Evolutionary conservation across 1,140 invertebrate species (phyloP).

Genomic region (Drosophila miranda): DNA sequence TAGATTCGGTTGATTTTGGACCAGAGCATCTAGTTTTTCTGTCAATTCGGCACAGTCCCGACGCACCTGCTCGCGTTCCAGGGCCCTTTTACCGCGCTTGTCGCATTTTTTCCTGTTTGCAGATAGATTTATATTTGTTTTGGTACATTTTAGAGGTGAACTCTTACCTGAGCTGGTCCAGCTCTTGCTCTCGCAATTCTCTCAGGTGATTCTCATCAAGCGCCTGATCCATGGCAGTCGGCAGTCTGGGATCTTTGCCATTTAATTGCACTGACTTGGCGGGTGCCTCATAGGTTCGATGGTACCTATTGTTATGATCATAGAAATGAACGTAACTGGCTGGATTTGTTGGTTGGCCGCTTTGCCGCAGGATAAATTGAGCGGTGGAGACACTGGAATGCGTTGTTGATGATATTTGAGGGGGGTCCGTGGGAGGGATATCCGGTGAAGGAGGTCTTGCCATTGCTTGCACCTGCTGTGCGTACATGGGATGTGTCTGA

Average conservation of each 20-base stretch:
- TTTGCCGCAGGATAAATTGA: conserved; percentile 13
- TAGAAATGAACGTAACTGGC: conserved; percentile 65
- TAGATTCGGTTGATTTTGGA: conserved; percentile 59
- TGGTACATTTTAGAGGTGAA: background rate
- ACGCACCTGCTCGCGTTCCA: conserved; percentile 74
- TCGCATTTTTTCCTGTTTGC: conserved; percentile 48
- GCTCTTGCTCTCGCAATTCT: conserved; percentile 50
- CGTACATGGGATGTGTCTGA: background rate
- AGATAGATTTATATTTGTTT: background rate
- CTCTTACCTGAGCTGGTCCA: conserved; percentile 49
- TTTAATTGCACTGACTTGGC: conserved; percentile 46
- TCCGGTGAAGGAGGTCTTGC: background rate
- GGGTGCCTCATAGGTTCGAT: conserved; percentile 54
- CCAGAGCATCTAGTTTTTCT: conserved; percentile 66
- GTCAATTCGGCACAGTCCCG: conserved; percentile 70
- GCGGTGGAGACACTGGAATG: conserved; percentile 26
- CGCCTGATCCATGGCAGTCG: conserved; percentile 71
- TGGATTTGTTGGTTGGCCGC: background rate
- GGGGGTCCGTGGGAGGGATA: conserved; percentile 2
- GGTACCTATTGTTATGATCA: conserved; percentile 75
- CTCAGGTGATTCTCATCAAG: conserved; percentile 55
- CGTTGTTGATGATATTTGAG: conserved; percentile 10
- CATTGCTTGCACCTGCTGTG: conserved; percentile 1
- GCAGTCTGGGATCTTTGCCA: conserved; percentile 21
- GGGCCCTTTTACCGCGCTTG: conserved; percentile 66